A percentile compares a stretch with the other conserved stretches of the same genome.
These are phyloP conservation scores for Tamandua tetradactyla DNA, from an alignment of 2,797 vertebrate species.

Conservation along the genomic window DNA sequence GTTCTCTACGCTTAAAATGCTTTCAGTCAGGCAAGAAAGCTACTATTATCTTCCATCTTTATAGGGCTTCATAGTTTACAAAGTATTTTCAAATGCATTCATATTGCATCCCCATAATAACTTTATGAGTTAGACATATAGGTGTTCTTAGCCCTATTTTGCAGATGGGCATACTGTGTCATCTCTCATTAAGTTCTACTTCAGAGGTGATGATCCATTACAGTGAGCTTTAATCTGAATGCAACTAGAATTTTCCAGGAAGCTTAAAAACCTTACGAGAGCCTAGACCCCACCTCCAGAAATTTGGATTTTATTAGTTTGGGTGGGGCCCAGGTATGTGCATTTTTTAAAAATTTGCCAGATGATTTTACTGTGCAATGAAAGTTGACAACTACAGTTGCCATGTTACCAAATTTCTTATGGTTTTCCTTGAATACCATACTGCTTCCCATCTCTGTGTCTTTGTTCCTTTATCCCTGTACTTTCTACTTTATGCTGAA, in stretches of 20 bases:
- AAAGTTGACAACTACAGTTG: not conserved
- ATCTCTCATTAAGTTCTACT: not conserved
- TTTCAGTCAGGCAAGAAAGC: not conserved
- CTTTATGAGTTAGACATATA: not conserved
- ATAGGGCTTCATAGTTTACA: not conserved
- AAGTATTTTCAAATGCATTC: conserved; percentile 2
- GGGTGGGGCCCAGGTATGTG: fast-evolving
- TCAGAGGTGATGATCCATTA: not conserved
- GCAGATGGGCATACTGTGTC: not conserved
- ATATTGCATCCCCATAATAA: not conserved
- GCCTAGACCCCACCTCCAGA: not conserved
- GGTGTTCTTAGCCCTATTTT: not conserved
- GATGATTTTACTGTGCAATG: not conserved
- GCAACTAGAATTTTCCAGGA: not conserved
- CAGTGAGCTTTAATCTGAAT: not conserved
- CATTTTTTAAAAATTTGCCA: not conserved
- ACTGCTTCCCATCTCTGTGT: not conserved
- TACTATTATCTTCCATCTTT: not conserved
- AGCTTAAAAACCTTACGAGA: not conserved
- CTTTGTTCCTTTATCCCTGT: not conserved
- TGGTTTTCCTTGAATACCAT: not conserved
- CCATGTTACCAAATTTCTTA: not conserved
- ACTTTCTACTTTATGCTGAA: not conserved
- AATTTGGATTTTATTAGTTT: not conserved
- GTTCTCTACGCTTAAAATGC: not conserved